phyloP scores from a whole-genome alignment of 2,113 vertebrate species.

The Halichoerus grypus region DNA sequence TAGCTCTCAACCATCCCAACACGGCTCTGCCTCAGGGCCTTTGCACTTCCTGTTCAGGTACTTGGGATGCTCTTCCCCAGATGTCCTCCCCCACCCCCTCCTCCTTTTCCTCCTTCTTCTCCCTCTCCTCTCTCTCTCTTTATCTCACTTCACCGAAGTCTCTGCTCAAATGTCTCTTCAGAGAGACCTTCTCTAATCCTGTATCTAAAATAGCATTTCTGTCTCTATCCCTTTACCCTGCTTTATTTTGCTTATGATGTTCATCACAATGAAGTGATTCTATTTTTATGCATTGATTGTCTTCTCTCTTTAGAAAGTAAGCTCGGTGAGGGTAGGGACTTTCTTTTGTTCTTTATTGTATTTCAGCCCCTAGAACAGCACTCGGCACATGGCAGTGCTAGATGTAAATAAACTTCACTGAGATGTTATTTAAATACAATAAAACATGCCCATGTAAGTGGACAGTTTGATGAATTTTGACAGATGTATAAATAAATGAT shows the following conservation, averaged over 20 bases:
- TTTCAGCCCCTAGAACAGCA: not conserved
- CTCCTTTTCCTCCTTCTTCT: not conserved
- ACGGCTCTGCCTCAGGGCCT: not conserved
- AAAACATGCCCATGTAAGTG: not conserved
- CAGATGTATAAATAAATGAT: not conserved
- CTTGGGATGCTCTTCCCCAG: not conserved
- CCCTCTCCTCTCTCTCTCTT: not conserved
- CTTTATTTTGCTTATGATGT: not conserved
- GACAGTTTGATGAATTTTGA: not conserved
- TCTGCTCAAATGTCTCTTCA: not conserved
- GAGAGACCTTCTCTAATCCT: not conserved
- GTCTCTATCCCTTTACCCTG: not conserved
- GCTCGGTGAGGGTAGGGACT: not conserved
- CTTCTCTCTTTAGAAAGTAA: not conserved
- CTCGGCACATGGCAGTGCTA: not conserved
- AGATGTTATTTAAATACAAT: not conserved
- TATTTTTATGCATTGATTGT: constrained; percentile 10
- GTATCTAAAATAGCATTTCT: not conserved
- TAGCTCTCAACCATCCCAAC: not conserved
- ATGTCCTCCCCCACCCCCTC: accelerated
- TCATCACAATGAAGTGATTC: not conserved
- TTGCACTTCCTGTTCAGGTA: not conserved
- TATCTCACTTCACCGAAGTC: not conserved
- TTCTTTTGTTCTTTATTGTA: not conserved
- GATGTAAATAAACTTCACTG: not conserved